phyloP scores from a whole-genome alignment of 2,113 vertebrate genomes.

The Apteryx owenii region DNA sequence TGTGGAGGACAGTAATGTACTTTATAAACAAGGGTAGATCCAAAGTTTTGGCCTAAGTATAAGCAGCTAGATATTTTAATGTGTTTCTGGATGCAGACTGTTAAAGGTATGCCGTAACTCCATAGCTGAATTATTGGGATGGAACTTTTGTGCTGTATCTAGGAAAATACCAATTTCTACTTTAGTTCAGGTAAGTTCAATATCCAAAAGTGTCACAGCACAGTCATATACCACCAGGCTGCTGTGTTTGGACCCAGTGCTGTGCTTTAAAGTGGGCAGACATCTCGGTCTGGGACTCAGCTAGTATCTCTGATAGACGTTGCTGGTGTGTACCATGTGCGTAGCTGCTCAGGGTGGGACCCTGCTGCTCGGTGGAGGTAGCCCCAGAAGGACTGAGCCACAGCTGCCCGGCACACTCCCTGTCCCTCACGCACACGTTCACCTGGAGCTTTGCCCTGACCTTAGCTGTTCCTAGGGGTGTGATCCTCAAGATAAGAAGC shows the following conservation, averaged over 20 bases:
- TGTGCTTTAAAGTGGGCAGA: neutral
- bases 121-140: fast-evolving
- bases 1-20: neutral
- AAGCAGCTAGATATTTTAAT: neutral
- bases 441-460: no score
- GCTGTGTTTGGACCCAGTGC: fast-evolving
- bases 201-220: neutral
- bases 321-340: no score
- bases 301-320: neutral
- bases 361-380: no score
- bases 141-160: neutral
- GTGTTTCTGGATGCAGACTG: neutral
- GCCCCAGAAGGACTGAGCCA: neutral
- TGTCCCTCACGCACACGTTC: no score
- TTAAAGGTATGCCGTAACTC: neutral
- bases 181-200: fast-evolving
- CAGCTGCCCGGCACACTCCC: neutral
- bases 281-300: neutral
- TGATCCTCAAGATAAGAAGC: no score
- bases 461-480: no score
- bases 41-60: neutral
- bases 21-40: neutral
- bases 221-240: neutral
- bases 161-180: neutral
- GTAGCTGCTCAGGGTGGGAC: no score